Percentiles rank a stretch among this genome's conserved stretches.
These are phyloP conservation scores for Cylas formicarius DNA, from an alignment of 1,140 invertebrate species.

Conservation along the genomic window DNA sequence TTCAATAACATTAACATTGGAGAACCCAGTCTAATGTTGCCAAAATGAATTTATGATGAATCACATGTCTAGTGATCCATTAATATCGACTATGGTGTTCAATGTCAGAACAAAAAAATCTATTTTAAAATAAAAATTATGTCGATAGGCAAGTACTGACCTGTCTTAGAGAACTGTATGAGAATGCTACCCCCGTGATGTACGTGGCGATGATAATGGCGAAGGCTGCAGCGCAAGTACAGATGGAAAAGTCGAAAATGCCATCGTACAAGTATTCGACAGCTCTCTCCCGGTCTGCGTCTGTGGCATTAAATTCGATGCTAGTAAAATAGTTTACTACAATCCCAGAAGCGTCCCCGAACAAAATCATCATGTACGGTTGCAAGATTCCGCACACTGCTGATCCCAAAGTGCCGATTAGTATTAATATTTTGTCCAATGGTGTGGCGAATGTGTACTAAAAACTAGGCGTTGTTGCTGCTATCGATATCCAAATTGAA, in stretches of 20 bases:
- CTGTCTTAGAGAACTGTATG: constrained; percentile 30
- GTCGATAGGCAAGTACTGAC: too few relatives aligned
- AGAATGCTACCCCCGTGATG: constrained; percentile 24
- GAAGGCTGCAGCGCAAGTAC: constrained; percentile 16
- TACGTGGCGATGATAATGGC: constrained; percentile 26
- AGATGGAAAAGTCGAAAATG: constrained; percentile 23
- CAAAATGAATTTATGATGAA: too few relatives aligned
- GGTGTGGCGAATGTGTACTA: constrained; percentile 15
- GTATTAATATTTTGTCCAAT: constrained; percentile 27
- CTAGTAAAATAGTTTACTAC: constrained; percentile 25
- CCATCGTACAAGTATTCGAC: constrained; percentile 19
- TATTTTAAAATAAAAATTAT: too few relatives aligned
- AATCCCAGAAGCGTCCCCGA: constrained; percentile 30
- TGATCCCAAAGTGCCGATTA: constrained; percentile 25
- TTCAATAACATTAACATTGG: too few relatives aligned
- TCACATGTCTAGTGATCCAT: too few relatives aligned
- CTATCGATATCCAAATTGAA: too few relatives aligned
- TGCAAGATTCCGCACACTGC: constrained; percentile 24
- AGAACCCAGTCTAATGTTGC: too few relatives aligned
- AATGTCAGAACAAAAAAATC: too few relatives aligned
- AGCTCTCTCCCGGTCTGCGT: constrained; percentile 11
- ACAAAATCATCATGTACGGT: constrained; percentile 31
- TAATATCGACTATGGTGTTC: too few relatives aligned
- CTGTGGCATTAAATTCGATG: constrained; percentile 11
- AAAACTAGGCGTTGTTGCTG: too few relatives aligned